Conservation (phyloP, 2,113 vertebrate species). For the Oreotragus oreotragus region DNA sequence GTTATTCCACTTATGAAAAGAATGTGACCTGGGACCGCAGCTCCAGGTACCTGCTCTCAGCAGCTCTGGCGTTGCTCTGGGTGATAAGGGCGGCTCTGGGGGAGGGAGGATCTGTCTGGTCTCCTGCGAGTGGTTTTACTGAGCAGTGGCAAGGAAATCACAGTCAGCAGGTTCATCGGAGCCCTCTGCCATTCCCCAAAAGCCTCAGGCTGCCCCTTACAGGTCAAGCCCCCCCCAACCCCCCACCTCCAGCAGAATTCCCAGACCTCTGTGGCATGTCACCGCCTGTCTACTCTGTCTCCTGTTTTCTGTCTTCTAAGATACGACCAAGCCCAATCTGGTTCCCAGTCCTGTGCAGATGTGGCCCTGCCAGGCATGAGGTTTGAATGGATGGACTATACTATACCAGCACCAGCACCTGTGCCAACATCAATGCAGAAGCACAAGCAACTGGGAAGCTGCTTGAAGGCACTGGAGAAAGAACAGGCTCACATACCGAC, state of each 20-base stretch:
- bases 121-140: neutral
- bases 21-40: slow-evolving; percentile 76
- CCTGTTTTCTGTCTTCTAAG: neutral
- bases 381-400: neutral
- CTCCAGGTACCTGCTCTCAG: slow-evolving; percentile 75
- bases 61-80: slow-evolving; percentile 57
- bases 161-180: neutral
- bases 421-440: neutral
- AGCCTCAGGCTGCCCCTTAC: neutral
- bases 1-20: slow-evolving; percentile 80
- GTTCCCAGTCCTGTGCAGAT: neutral
- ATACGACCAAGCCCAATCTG: neutral
- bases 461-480: neutral
- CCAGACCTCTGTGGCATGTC: neutral
- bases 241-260: too few species aligned
- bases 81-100: slow-evolving; percentile 66
- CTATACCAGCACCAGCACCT: neutral
- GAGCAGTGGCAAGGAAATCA: neutral
- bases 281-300: neutral
- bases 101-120: neutral
- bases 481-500: neutral
- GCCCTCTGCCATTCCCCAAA: neutral
- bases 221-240: neutral
- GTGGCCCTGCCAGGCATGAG: neutral
- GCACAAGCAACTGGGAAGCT: neutral